Evolutionary conservation across 2,113 vertebrate genomes (phyloP).

Genomic region (human (Homo sapiens)): DNA sequence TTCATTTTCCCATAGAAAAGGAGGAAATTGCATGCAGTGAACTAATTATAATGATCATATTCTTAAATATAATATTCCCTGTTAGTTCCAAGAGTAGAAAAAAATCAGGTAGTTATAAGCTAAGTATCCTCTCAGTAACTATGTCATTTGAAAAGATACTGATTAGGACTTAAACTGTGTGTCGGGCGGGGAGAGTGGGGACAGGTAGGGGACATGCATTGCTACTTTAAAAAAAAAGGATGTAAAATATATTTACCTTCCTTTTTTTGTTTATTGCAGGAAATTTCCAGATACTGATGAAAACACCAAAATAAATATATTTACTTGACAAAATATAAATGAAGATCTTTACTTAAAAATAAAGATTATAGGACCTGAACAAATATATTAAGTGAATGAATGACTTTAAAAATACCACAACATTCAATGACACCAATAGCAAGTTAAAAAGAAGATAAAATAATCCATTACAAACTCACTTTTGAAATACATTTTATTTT

Average conservation of each 20-base stretch:
- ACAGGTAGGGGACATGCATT: background rate
- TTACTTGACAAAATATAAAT: background rate
- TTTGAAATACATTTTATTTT: background rate
- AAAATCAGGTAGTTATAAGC: background rate
- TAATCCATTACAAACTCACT: background rate
- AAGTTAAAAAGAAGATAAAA: background rate
- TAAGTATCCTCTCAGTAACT: background rate
- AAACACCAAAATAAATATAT: background rate
- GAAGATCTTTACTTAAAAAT: background rate
- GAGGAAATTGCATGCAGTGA: background rate
- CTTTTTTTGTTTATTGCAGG: background rate
- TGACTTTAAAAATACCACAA: background rate
- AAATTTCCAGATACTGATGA: background rate
- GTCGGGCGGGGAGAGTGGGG: accelerated
- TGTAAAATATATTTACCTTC: background rate
- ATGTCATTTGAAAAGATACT: background rate
- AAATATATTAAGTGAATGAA: background rate
- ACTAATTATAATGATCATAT: background rate
- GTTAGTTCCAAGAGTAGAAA: background rate
- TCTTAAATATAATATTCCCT: background rate
- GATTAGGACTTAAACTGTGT: background rate
- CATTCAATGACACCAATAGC: background rate
- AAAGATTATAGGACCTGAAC: background rate
- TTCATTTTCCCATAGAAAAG: background rate
- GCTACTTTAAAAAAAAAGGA: background rate